Percentiles rank a stretch among this genome's conserved stretches.
phyloP scores from a whole-genome alignment of 1,140 invertebrate species.

The Drosophila erecta region DNA sequence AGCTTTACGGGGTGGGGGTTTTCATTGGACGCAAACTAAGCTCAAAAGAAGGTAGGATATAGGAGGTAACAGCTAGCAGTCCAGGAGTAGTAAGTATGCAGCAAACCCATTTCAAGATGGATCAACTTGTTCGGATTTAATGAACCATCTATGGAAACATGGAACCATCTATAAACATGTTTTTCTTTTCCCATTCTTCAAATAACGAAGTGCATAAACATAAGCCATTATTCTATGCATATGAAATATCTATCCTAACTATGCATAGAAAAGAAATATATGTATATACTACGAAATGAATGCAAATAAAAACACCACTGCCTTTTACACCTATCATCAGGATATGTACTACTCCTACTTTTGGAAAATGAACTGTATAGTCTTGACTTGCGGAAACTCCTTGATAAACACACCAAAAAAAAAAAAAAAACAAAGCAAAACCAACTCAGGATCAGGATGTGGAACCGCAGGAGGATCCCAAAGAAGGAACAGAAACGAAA shows the following conservation, averaged over 20 bases:
- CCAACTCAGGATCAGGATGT: constrained; percentile 19
- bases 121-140: too few species aligned
- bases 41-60: background rate
- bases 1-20: background rate
- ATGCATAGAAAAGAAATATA: too few species aligned
- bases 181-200: background rate
- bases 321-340: too few species aligned
- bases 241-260: too few species aligned
- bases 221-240: too few species aligned
- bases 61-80: background rate
- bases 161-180: background rate
- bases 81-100: too few species aligned
- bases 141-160: background rate
- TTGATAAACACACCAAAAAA: background rate
- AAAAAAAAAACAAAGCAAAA: constrained; percentile 34
- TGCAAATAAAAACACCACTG: too few species aligned
- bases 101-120: too few species aligned
- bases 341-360: too few species aligned
- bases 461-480: background rate
- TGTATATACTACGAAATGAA: too few species aligned
- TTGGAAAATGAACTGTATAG: too few species aligned
- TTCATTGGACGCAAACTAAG: background rate
- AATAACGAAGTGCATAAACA: too few species aligned
- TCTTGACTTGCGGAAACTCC: background rate
- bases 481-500: background rate